These are phyloP conservation scores for Parelbella ahira DNA, from an alignment of 2,888 invertebrate species.

Conservation along the genomic window DNA sequence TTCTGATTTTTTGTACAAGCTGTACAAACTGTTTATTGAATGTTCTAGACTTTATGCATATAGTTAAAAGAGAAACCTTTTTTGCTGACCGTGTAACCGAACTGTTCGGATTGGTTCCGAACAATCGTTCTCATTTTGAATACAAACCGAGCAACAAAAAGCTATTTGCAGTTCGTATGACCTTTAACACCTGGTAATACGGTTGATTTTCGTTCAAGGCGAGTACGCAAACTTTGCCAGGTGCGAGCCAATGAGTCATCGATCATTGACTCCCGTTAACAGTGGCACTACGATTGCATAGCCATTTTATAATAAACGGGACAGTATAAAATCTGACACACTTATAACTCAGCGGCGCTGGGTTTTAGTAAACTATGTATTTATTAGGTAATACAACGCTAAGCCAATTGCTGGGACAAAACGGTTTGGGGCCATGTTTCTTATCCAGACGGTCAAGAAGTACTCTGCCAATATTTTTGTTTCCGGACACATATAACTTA, in stretches of 20 bases:
- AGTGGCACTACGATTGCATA: conserved; percentile 10
- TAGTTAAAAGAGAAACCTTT: too few relatives aligned
- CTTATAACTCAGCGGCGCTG: too few relatives aligned
- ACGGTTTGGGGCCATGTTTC: too few relatives aligned
- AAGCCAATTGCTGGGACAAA: too few relatives aligned
- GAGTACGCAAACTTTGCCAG: conserved; percentile 25
- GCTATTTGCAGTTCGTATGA: neutral
- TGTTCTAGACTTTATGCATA: too few relatives aligned
- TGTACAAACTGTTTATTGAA: too few relatives aligned
- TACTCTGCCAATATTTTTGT: too few relatives aligned
- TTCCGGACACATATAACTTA: too few relatives aligned
- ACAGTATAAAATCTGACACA: conserved; percentile 2
- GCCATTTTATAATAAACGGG: neutral
- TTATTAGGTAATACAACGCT: too few relatives aligned
- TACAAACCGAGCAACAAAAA: conserved; percentile 16
- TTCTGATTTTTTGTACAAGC: too few relatives aligned
- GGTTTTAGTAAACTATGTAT: too few relatives aligned
- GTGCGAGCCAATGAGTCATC: conserved; percentile 47
- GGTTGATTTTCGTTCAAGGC: neutral
- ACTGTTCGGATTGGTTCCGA: conserved; percentile 14
- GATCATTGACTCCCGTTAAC: conserved; percentile 43
- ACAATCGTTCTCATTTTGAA: conserved; percentile 22
- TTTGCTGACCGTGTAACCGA: conserved; percentile 16
- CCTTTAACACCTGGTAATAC: neutral
- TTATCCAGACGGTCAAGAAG: too few relatives aligned